Evolutionary conservation across 53 echinoderm and acorn worm genomes (phyloP), one percentile per base, ranked within the genome.

Genomic region (Apostichopus leukothele): DNA sequence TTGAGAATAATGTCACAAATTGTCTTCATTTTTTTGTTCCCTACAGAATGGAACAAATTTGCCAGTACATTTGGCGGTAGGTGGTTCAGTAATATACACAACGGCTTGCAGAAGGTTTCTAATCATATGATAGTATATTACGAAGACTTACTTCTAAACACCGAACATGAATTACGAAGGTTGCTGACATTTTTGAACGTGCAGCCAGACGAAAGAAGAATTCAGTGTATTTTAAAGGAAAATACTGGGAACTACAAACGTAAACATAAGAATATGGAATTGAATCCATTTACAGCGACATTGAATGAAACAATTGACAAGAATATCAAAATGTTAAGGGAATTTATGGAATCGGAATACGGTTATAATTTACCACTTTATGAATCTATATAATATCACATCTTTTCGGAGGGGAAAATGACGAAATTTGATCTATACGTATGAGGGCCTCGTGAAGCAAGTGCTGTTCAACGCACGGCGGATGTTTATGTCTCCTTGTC

Each of bases 251-350:
- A 53, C 57, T 80, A 50, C 22, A 80, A 80, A 80, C 80, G 80
- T 53, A 57, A 21, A 9, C 80, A 80, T 54, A 80, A 80, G 51
- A n/a, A 80, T 14, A 21, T 80, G 16, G 1, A 19, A 18, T 53
- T 80, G 5, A 80, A 80, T 55, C 80, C 54, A n/a, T 80, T 53
- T 80, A 50, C 55, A 53, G 54, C 54, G 8, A 1, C 14, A 11
- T 20, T 80, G 53, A 80, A 80, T 53, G 51, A 18, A 57, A 80
- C 80, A 53, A 80, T 80, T n/a, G 52, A 80, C 57, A 7, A 80
- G 6, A 14, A 80, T 10, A 80, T 80, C 13, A 14, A 19, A 52
- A 80, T 5, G 9, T 18, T 80, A 13, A 80, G 80, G 51, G 53
- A 53, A 52, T 4, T 53, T 3, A 52, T 80, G 80, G 18, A 80